Evolutionary conservation across 2,113 vertebrate genomes (phyloP).

Genomic region (Vulpes vulpes): DNA sequence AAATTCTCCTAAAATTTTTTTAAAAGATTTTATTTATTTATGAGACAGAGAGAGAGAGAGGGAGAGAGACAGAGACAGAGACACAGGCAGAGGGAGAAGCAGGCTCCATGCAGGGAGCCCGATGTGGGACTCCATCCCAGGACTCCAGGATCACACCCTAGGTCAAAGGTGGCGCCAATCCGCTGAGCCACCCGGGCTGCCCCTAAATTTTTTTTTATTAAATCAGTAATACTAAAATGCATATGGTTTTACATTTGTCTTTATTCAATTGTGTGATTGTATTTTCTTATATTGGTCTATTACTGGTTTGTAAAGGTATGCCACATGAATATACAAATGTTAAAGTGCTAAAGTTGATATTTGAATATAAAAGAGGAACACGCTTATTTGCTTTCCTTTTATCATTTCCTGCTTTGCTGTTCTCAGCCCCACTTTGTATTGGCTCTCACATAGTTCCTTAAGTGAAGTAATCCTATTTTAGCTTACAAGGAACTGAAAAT

Average conservation of each 20-base stretch:
- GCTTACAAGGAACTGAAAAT: constrained; percentile 9
- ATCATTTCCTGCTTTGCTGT: neutral
- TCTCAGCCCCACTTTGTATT: neutral
- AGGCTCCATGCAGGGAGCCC: no score
- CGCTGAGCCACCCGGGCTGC: no score
- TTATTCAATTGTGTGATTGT: neutral
- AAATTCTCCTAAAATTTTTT: neutral
- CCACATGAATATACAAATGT: neutral
- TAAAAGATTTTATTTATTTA: no score
- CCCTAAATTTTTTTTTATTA: neutral
- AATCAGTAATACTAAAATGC: neutral
- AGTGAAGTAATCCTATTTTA: constrained; percentile 18
- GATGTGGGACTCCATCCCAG: no score
- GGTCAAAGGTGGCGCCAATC: no score
- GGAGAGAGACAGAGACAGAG: no score
- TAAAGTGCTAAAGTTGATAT: neutral
- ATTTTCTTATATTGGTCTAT: neutral
- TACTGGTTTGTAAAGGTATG: neutral
- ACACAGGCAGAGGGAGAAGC: no score
- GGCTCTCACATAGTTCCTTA: neutral
- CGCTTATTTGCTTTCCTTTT: neutral
- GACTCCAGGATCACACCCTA: no score
- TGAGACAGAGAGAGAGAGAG: no score
- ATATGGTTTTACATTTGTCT: neutral
- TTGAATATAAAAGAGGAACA: neutral